phyloP scores from a whole-genome alignment of 1,140 invertebrate species.

The Bombus breviceps region DNA sequence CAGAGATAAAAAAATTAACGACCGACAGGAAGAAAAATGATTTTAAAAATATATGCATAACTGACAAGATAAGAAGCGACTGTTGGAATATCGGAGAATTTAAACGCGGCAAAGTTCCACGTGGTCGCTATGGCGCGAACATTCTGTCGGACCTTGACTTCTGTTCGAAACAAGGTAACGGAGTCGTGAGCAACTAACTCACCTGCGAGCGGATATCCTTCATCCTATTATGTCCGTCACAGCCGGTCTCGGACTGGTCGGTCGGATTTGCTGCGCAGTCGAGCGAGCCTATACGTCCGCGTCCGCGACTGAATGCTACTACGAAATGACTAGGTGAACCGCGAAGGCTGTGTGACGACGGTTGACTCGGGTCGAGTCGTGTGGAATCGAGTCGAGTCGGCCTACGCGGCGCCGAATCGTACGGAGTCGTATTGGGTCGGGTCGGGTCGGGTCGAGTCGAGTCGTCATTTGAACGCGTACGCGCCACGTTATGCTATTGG shows the following conservation, averaged over 20 bases:
- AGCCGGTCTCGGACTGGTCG: constrained; percentile 28
- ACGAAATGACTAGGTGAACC: constrained; percentile 61
- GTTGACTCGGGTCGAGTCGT: constrained; percentile 16
- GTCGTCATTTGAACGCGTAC: neutral
- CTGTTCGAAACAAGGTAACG: constrained; percentile 22
- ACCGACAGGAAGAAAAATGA: neutral
- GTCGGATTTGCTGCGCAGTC: constrained; percentile 1
- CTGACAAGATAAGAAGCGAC: neutral
- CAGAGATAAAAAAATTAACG: too few species aligned
- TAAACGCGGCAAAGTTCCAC: neutral
- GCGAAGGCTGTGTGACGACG: neutral
- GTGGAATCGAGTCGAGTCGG: neutral
- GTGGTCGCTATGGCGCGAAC: neutral
- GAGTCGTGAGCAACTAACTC: constrained; percentile 43
- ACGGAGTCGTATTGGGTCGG: neutral
- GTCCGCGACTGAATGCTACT: constrained; percentile 55
- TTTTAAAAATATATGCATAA: neutral
- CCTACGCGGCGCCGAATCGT: neutral
- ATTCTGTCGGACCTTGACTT: constrained; percentile 24
- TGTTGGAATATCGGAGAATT: neutral
- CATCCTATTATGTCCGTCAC: constrained; percentile 53
- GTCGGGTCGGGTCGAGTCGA: neutral
- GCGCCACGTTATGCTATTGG: neutral
- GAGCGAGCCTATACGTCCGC: constrained; percentile 32
- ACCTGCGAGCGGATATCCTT: constrained; percentile 71